Conservation (phyloP, 2,113 vertebrate genomes). For the Microcebus lehilahytsara region DNA sequence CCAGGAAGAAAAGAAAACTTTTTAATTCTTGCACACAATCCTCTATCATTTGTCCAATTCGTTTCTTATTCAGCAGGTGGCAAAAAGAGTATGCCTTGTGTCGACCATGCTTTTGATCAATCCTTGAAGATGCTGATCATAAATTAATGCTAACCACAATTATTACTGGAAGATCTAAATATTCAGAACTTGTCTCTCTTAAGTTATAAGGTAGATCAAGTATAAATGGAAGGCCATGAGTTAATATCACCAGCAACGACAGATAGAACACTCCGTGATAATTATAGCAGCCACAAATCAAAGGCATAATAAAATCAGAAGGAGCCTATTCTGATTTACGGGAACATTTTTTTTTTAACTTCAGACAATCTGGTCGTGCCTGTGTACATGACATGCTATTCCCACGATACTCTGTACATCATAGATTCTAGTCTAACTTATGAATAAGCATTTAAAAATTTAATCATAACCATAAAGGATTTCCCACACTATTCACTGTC, state of each 20-base stretch:
- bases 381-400: constrained; percentile 56
- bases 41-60: constrained; percentile 39
- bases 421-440: constrained; percentile 11
- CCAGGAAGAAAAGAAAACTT: constrained; percentile 65
- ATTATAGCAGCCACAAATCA: constrained; percentile 78
- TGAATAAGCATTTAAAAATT: constrained; percentile 68
- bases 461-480: constrained; percentile 53
- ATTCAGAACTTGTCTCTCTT: constrained; percentile 68
- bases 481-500: constrained; percentile 32
- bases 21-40: constrained; percentile 42
- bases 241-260: not conserved
- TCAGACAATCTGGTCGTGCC: constrained; percentile 62
- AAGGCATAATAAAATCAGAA: constrained; percentile 77
- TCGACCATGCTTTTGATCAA: constrained; percentile 65
- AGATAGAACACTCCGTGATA: constrained; percentile 31
- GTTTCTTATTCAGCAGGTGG: constrained; percentile 47
- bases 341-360: constrained; percentile 76
- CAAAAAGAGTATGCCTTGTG: constrained; percentile 73
- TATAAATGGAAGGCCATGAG: constrained; percentile 12
- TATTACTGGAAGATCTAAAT: constrained; percentile 61
- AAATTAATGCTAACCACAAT: constrained; percentile 71
- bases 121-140: constrained; percentile 36
- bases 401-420: constrained; percentile 71
- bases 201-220: constrained; percentile 69
- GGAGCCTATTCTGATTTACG: constrained; percentile 77